Conservation (phyloP, 2,888 invertebrate genomes). For the Caenorhabditis imperialis region DNA sequence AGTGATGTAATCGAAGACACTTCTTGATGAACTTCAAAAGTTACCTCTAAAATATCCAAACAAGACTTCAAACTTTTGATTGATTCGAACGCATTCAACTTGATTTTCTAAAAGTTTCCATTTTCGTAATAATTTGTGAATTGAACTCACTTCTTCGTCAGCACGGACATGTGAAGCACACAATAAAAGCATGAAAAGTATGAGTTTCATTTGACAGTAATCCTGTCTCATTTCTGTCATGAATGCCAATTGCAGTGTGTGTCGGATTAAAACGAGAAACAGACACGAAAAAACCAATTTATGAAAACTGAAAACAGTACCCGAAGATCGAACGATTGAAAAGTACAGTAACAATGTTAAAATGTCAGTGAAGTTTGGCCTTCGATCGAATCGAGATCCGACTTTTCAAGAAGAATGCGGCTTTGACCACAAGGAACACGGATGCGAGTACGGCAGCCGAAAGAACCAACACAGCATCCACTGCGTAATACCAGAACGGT, state of each 20-base stretch:
- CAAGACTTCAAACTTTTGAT: conserved; percentile 33
- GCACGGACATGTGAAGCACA: not conserved
- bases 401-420: not conserved
- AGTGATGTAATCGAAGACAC: not conserved
- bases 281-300: not conserved
- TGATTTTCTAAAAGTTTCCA: conserved; percentile 5
- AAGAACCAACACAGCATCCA: conserved; percentile 17
- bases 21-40: not conserved
- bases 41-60: conserved; percentile 38
- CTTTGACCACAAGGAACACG: conserved; percentile 5
- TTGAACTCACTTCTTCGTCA: conserved; percentile 13
- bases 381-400: conserved; percentile 10
- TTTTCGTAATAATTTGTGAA: not conserved
- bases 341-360: no score
- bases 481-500: conserved; percentile 42
- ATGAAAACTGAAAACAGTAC: conserved; percentile 3
- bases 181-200: conserved; percentile 8
- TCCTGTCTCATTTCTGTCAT: not conserved
- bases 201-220: conserved; percentile 35
- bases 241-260: no score
- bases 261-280: conserved; percentile 12
- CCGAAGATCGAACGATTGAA: conserved; percentile 15
- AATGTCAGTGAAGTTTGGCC: conserved; percentile 11
- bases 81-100: conserved; percentile 23
- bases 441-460: not conserved